phyloP scores from a whole-genome alignment of 1,140 invertebrate genomes.

The Asobara japonica region DNA sequence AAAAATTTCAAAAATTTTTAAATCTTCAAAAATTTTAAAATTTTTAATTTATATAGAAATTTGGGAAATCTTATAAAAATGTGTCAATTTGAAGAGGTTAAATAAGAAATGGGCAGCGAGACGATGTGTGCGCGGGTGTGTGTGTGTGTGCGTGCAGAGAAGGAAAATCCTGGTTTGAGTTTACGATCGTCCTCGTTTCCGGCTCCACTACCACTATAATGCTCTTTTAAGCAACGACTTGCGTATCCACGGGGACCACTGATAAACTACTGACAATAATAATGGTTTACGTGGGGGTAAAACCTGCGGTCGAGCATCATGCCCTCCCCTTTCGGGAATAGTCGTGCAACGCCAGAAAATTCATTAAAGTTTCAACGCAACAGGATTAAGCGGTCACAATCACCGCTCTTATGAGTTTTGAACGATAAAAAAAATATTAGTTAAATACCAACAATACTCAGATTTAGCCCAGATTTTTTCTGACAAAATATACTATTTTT shows the following conservation, averaged over 20 bases:
- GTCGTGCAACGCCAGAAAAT: constrained; percentile 26
- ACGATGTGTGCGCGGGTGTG: constrained; percentile 33
- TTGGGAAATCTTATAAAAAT: no score
- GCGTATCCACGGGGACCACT: constrained; percentile 39
- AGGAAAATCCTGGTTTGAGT: constrained; percentile 6
- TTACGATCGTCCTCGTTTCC: constrained; percentile 39
- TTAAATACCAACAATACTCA: not conserved
- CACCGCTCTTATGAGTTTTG: not conserved
- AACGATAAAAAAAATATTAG: not conserved
- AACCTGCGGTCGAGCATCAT: constrained; percentile 16
- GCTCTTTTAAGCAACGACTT: constrained; percentile 49
- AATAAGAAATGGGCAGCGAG: not conserved
- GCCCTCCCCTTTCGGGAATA: not conserved
- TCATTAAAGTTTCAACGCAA: constrained; percentile 26
- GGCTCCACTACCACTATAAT: constrained; percentile 43
- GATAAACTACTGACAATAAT: constrained; percentile 47
- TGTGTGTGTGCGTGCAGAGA: not conserved
- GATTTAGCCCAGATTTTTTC: no score
- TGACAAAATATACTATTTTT: no score
- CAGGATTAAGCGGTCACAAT: not conserved
- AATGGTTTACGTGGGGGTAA: constrained; percentile 41
- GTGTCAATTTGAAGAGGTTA: not conserved
- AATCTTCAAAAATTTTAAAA: no score
- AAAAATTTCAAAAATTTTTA: no score
- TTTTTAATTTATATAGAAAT: no score